Percentiles rank a stretch among this genome's conserved stretches.
These are phyloP conservation scores for Spodoptera littoralis DNA, from an alignment of 2,888 invertebrate genomes.

Conservation along the genomic window DNA sequence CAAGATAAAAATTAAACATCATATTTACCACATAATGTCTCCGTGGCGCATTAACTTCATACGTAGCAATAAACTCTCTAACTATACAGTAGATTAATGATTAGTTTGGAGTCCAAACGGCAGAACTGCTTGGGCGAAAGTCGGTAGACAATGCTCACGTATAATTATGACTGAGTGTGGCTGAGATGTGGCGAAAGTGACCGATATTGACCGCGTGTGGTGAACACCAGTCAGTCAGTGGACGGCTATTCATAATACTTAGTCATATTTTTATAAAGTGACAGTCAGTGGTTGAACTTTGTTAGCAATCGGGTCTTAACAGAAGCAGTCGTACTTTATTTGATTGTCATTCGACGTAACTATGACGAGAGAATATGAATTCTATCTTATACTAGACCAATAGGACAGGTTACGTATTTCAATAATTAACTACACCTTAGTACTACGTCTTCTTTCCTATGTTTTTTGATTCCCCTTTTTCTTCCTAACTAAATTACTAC, in stretches of 20 bases:
- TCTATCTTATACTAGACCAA: too few species aligned
- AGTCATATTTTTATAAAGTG: background rate
- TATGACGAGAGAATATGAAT: too few species aligned
- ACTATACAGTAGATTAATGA: constrained; percentile 42
- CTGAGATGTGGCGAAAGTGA: constrained; percentile 74
- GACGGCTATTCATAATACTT: constrained; percentile 7
- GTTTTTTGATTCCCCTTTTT: too few species aligned
- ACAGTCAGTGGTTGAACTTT: too few species aligned
- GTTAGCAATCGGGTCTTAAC: too few species aligned
- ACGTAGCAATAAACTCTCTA: constrained; percentile 55
- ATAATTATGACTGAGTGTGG: constrained; percentile 68
- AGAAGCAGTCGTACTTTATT: too few species aligned
- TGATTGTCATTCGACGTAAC: too few species aligned
- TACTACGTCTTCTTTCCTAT: too few species aligned
- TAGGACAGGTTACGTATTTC: too few species aligned
- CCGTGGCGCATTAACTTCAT: constrained; percentile 39
- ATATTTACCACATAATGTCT: constrained; percentile 34
- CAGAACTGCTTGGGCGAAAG: constrained; percentile 75
- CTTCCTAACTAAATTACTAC: too few species aligned
- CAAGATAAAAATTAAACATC: constrained; percentile 27
- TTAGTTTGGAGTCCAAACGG: constrained; percentile 48
- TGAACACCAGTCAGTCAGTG: constrained; percentile 5
- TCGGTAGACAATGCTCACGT: constrained; percentile 73
- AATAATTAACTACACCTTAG: too few species aligned
- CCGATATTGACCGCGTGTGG: constrained; percentile 50